Base-by-base conservation (phyloP, 1,140 invertebrate genomes). In the Temnothorax curvispinosus region DNA sequence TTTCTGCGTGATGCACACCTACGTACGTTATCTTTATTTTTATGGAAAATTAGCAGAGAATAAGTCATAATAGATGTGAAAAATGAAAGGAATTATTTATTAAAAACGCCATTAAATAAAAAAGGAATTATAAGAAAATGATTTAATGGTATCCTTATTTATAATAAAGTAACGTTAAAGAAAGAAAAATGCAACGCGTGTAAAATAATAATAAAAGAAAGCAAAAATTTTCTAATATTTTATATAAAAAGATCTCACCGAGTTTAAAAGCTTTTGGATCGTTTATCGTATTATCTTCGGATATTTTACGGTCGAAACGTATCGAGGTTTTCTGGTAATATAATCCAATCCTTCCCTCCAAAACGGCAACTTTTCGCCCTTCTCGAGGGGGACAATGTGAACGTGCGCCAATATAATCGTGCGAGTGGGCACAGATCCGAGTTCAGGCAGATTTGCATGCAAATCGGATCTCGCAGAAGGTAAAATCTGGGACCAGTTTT, bases 391-490 rank as follows among this genome's bases (percentile, higher is more conserved):
- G 80, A 74, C 80, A 75, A 60, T 60, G 71, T 32, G 38, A 84
- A 84, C 71, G 69, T 21, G 21, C 41, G 54, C n/a, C 64, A 69
- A 81, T 81, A 71, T 81, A 81, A 81, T 56, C 80, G 69, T 50
- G 8, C 56, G 50, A 84, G 41, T 75, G 69, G 54, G 54, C 44
- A 38, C 54, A 56, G n/a, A 75, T 84, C 44, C 69, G 69, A 58
- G 27, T 74, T 58, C 69, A 35, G 69, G 56, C 41, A 62, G 80
- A 84, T 84, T 84, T 84, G 69, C 80, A 84, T 84, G 67, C 32
- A 84, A 84, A 84, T 84, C 80, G 80, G 69, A 84, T 84, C 54
- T 60, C 56, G 69, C n/a, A 71, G n/a, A 35, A 74, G n/a, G 69
- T 72, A 84, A 84, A 84, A 84, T 74, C 69, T 84, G 80, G 69